phyloP scores from a whole-genome alignment of 1,140 invertebrate species.

The Halictus rubicundus region DNA sequence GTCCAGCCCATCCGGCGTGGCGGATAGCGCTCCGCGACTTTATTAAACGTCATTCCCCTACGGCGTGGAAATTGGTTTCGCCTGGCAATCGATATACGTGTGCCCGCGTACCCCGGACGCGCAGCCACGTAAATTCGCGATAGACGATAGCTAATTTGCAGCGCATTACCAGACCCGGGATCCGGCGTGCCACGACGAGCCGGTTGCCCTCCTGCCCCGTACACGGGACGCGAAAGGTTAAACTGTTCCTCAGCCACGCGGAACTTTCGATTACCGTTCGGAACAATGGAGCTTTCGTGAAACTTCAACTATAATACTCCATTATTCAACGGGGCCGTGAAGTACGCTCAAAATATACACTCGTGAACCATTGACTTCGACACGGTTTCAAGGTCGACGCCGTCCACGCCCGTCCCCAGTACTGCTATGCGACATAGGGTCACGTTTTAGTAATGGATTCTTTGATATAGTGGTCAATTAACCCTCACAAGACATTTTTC shows the following conservation, averaged over 20 bases:
- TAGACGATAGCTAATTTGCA: slow-evolving; percentile 13
- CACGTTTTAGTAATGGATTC: too few species aligned
- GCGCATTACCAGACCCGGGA: background rate
- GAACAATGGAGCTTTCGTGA: background rate
- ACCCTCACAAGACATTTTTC: too few species aligned
- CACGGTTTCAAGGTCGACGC: too few species aligned
- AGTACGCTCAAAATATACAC: slow-evolving; percentile 3
- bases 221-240: background rate
- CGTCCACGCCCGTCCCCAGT: too few species aligned
- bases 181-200: background rate
- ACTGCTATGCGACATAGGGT: too few species aligned
- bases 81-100: background rate
- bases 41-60: slow-evolving; percentile 12
- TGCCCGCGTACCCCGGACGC: background rate
- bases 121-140: slow-evolving; percentile 3
- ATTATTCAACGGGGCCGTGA: background rate
- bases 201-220: background rate
- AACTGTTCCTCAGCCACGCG: background rate
- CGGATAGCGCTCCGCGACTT: background rate
- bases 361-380: too few species aligned
- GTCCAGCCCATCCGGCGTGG: background rate
- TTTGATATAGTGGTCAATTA: too few species aligned
- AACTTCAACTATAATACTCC: slow-evolving; percentile 6
- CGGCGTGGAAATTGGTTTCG: background rate
- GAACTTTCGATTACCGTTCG: background rate